phyloP scores from a whole-genome alignment of 1,140 invertebrate genomes.

The Dinoponera quadriceps region DNA sequence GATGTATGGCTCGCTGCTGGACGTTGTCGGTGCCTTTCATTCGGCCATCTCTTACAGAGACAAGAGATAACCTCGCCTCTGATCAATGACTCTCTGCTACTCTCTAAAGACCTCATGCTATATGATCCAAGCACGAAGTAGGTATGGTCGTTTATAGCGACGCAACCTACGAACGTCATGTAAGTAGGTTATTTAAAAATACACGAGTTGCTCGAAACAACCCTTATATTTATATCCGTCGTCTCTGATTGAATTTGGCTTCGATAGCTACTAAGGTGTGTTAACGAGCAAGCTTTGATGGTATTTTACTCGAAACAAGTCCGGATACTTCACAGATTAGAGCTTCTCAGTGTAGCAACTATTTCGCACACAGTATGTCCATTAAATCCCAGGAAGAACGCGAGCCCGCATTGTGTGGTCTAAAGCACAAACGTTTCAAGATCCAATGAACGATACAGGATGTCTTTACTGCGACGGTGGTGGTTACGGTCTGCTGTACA shows the following conservation, averaged over 20 bases:
- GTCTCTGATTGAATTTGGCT: background rate
- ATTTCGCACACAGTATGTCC: conserved; percentile 35
- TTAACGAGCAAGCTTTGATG: background rate
- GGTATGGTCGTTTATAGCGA: conserved; percentile 64
- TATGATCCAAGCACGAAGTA: conserved; percentile 64
- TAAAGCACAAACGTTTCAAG: conserved; percentile 57
- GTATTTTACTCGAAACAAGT: background rate
- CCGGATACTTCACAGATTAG: background rate
- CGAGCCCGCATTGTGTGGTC: conserved; percentile 49
- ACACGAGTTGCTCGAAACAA: background rate
- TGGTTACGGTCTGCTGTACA: conserved; percentile 55
- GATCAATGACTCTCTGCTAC: conserved; percentile 73
- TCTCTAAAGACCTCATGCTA: conserved; percentile 69
- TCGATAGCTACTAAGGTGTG: background rate
- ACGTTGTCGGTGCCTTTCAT: conserved; percentile 81
- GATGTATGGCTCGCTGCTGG: conserved; percentile 80
- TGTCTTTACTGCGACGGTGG: conserved; percentile 52
- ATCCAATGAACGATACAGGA: conserved; percentile 61
- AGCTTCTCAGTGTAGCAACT: conserved; percentile 5
- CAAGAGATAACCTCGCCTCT: conserved; percentile 78
- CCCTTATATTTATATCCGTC: background rate
- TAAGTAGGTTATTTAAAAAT: too few species aligned
- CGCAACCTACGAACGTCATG: background rate
- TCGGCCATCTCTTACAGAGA: conserved; percentile 75
- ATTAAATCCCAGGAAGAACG: conserved; percentile 48